Conservation (phyloP, 1,140 invertebrate genomes). For the Drosophila tsacasi region DNA sequence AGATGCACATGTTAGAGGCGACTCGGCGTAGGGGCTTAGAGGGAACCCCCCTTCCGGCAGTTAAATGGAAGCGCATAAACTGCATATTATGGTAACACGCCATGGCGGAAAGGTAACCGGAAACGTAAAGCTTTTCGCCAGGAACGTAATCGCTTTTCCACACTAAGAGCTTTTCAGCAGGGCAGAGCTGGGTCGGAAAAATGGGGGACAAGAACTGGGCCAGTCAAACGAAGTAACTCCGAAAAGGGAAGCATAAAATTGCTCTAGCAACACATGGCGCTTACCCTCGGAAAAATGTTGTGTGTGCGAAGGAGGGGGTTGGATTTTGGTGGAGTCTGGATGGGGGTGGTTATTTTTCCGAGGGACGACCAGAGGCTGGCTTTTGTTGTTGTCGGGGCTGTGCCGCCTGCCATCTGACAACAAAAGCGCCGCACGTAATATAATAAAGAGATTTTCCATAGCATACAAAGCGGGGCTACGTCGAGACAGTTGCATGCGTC, state of each 20-base stretch:
- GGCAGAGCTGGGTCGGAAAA: conserved; percentile 11
- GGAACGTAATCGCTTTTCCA: conserved; percentile 72
- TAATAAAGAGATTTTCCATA: conserved; percentile 82
- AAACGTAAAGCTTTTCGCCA: conserved; percentile 72
- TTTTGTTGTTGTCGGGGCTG: conserved; percentile 37
- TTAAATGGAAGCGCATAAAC: conserved; percentile 67
- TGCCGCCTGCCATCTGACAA: conserved; percentile 63
- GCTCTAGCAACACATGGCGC: conserved; percentile 74
- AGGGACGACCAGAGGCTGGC: conserved; percentile 22
- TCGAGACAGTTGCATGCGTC: conserved; percentile 52
- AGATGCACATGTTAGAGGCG: neutral
- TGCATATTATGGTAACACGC: conserved; percentile 64
- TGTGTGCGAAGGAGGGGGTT: neutral
- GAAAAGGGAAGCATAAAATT: conserved; percentile 75
- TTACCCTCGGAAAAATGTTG: conserved; percentile 16
- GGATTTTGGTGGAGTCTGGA: neutral
- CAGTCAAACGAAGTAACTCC: conserved; percentile 61
- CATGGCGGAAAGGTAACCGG: conserved; percentile 72
- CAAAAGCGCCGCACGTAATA: conserved; percentile 78
- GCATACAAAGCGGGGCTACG: conserved; percentile 70
- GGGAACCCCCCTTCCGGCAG: conserved; percentile 5
- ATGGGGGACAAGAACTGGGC: conserved; percentile 59
- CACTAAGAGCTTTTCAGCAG: conserved; percentile 64
- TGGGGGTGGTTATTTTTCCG: conserved; percentile 24
- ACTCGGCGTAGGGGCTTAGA: neutral